phyloP scores from a whole-genome alignment of 2,113 vertebrate species.

The Shinisaurus crocodilurus region DNA sequence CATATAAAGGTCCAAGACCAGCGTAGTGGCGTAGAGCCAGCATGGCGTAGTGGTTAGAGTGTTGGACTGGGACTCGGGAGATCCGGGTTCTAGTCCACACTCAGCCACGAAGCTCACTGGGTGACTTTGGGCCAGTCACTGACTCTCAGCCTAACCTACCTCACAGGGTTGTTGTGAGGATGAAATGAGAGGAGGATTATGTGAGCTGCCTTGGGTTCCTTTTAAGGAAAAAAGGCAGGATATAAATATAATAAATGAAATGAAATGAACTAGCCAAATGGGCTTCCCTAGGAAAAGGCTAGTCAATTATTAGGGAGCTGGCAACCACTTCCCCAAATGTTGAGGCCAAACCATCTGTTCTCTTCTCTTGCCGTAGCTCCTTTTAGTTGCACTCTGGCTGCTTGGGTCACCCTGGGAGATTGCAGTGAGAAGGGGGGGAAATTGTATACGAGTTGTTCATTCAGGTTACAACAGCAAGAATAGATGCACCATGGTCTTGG shows the following conservation, averaged over 20 bases:
- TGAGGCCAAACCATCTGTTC: neutral
- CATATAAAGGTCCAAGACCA: neutral
- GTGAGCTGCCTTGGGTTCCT: too few relatives aligned
- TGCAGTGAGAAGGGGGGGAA: neutral
- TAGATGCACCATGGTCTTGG: slow-evolving; percentile 52
- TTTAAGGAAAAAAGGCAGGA: too few relatives aligned
- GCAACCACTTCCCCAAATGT: neutral
- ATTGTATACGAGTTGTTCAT: slow-evolving; percentile 37
- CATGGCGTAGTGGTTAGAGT: too few relatives aligned
- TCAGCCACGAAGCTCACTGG: too few relatives aligned
- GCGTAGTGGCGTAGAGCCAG: too few relatives aligned
- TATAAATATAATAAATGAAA: too few relatives aligned
- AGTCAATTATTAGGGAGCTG: neutral
- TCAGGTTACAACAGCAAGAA: slow-evolving; percentile 46
- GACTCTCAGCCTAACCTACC: too few relatives aligned
- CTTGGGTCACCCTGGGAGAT: slow-evolving; percentile 27
- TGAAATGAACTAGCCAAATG: neutral
- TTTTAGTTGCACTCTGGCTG: slow-evolving; percentile 19
- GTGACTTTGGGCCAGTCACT: too few relatives aligned
- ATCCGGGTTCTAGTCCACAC: too few relatives aligned
- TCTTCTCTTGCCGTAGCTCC: neutral
- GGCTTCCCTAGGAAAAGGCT: neutral
- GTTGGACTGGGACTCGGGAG: too few relatives aligned
- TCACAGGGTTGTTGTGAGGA: too few relatives aligned
- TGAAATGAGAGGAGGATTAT: too few relatives aligned